Evolutionary conservation across 37 sponge, comb jelly and placozoan species (phyloP).

Genomic region (Lycopodina hypogea): DNA sequence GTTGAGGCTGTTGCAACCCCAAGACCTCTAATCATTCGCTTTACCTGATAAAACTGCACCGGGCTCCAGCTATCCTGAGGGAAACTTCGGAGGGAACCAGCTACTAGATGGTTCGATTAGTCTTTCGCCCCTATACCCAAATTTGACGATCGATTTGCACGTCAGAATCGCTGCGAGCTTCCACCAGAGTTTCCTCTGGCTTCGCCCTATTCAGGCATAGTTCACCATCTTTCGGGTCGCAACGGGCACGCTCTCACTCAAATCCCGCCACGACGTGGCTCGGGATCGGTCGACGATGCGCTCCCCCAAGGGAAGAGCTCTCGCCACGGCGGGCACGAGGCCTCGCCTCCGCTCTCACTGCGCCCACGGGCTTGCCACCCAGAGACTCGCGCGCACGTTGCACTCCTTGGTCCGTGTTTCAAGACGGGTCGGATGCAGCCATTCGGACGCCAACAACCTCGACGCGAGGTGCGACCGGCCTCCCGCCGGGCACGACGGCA

Average conservation of each 20-base stretch:
- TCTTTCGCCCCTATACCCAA: too few relatives aligned
- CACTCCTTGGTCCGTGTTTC: slow-evolving; percentile 90
- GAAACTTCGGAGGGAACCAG: too few relatives aligned
- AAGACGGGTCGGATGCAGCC: slow-evolving; percentile 71
- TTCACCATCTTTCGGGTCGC: slow-evolving; percentile 73
- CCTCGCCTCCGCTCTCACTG: slow-evolving; percentile 60
- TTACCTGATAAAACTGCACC: too few relatives aligned
- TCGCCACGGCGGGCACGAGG: slow-evolving; percentile 34
- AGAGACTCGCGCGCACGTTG: slow-evolving; percentile 70
- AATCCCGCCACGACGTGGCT: slow-evolving; percentile 47
- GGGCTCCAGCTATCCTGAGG: too few relatives aligned
- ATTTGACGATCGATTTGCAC: too few relatives aligned
- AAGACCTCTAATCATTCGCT: too few relatives aligned
- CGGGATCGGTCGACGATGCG: slow-evolving; percentile 63
- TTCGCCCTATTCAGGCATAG: slow-evolving; percentile 67
- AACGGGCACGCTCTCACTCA: slow-evolving; percentile 60
- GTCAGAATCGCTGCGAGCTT: too few relatives aligned
- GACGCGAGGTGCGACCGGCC: slow-evolving; percentile 37
- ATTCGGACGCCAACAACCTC: slow-evolving; percentile 24
- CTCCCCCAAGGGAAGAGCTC: slow-evolving; percentile 29
- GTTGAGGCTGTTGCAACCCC: slow-evolving; percentile 71
- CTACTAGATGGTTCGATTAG: too few relatives aligned
- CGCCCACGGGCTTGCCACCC: slow-evolving; percentile 67
- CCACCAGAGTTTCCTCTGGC: slow-evolving; percentile 85
- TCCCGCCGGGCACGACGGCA: slow-evolving; percentile 6